phyloP scores from a whole-genome alignment of 1,140 invertebrate species.

The Dendroctonus valens region DNA sequence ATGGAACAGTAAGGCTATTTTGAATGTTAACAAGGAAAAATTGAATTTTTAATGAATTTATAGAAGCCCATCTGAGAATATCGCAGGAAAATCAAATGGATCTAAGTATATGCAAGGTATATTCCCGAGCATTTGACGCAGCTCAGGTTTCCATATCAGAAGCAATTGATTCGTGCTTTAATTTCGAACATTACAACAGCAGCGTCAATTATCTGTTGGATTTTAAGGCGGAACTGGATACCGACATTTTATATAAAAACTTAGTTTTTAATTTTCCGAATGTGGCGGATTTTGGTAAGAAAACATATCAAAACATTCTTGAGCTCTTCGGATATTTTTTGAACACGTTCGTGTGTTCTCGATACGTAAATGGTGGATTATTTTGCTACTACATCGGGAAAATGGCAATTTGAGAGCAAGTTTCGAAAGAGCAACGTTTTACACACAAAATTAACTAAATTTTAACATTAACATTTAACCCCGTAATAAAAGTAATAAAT shows the following conservation, averaged over 20 bases:
- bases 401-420: not conserved
- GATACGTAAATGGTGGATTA: not conserved
- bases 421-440: not conserved
- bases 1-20: constrained; percentile 22
- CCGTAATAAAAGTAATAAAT: not conserved
- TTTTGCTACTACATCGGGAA: not conserved
- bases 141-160: constrained; percentile 6
- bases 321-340: not conserved
- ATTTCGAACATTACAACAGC: constrained; percentile 8
- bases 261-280: constrained; percentile 8
- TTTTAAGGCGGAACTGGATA: constrained; percentile 17
- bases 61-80: constrained; percentile 20
- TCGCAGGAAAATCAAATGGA: constrained; percentile 8
- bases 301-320: not conserved
- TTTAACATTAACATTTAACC: too few species aligned
- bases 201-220: constrained; percentile 14
- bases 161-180: constrained; percentile 18
- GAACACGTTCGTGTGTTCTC: not conserved
- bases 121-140: not conserved
- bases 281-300: constrained; percentile 13
- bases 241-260: constrained; percentile 24
- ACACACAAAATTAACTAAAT: too few species aligned
- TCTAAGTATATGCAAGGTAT: constrained; percentile 16
- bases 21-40: too few species aligned
- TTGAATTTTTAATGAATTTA: not conserved